Evolutionary conservation across 2,888 invertebrate species (phyloP).

Genomic region (Diachrysia chrysitis): DNA sequence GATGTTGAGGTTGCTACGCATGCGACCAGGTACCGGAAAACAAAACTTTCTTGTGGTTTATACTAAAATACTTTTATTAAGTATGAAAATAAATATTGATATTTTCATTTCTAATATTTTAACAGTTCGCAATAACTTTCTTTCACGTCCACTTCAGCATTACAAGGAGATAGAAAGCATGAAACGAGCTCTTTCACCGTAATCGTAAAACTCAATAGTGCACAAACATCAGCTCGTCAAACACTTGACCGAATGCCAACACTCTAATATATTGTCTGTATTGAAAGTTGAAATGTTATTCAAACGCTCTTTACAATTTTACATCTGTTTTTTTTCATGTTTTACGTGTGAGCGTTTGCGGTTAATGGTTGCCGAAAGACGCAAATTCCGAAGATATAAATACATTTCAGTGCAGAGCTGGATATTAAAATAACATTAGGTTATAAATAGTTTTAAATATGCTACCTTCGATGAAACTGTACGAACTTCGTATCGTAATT

Average conservation of each 20-base stretch:
- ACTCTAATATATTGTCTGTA: constrained; percentile 31
- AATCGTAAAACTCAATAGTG: constrained; percentile 33
- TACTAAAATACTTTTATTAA: too few relatives aligned
- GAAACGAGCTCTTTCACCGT: constrained; percentile 13
- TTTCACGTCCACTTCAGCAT: neutral
- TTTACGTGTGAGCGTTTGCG: constrained; percentile 9
- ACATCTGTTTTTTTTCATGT: constrained; percentile 1
- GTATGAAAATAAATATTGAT: neutral
- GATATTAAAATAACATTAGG: constrained; percentile 1
- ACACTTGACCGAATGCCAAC: constrained; percentile 55
- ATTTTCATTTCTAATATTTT: neutral
- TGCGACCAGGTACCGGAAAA: too few relatives aligned
- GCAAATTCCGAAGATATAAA: constrained; percentile 12
- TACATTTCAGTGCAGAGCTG: constrained; percentile 1
- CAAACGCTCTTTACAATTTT: constrained; percentile 13
- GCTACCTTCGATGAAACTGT: too few relatives aligned
- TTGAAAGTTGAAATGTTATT: constrained; percentile 27
- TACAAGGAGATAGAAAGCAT: neutral
- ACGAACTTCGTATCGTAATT: neutral
- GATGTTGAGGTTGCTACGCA: too few relatives aligned
- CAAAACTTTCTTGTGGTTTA: too few relatives aligned
- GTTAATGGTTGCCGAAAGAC: constrained; percentile 13
- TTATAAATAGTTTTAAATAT: neutral
- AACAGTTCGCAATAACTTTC: neutral
- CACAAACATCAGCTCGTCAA: constrained; percentile 42